Evolutionary conservation across 2,797 vertebrate species (phyloP).

Genomic region (Gobionotothen gibberifrons): DNA sequence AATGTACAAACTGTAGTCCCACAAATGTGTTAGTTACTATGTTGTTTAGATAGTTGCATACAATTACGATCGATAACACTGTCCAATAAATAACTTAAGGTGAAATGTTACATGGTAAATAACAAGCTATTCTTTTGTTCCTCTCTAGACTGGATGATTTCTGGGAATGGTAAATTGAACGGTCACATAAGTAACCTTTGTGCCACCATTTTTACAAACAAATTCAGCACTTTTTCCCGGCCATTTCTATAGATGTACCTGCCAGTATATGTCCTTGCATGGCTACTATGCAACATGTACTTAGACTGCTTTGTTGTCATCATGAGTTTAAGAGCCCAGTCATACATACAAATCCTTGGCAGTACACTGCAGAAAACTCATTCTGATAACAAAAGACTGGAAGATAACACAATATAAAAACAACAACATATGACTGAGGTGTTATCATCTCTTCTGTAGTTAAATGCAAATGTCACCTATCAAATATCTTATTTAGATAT

Average conservation of each 20-base stretch:
- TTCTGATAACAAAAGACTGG: conserved; percentile 22
- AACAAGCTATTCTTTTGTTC: no score
- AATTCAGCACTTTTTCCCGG: no score
- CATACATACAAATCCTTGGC: conserved; percentile 30
- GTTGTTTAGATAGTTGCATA: background rate
- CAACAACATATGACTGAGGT: conserved; percentile 2
- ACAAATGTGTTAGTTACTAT: no score
- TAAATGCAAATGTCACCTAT: conserved; percentile 4
- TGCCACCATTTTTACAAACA: no score
- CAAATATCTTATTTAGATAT: background rate
- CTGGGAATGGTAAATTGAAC: no score
- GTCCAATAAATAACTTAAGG: no score
- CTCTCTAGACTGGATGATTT: no score
- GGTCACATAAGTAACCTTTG: no score
- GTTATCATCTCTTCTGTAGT: background rate
- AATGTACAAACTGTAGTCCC: no score
- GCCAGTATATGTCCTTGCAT: conserved; percentile 20
- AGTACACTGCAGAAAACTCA: conserved; percentile 35
- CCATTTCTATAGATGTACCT: conserved; percentile 20
- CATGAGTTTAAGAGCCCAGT: conserved; percentile 34
- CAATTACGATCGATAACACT: no score
- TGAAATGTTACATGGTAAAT: no score
- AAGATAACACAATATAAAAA: conserved; percentile 7
- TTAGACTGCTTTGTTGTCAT: conserved; percentile 43
- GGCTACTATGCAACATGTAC: conserved; percentile 31